Evolutionary conservation across 2,113 vertebrate species (phyloP).

Genomic region (Oryzias celebensis): DNA sequence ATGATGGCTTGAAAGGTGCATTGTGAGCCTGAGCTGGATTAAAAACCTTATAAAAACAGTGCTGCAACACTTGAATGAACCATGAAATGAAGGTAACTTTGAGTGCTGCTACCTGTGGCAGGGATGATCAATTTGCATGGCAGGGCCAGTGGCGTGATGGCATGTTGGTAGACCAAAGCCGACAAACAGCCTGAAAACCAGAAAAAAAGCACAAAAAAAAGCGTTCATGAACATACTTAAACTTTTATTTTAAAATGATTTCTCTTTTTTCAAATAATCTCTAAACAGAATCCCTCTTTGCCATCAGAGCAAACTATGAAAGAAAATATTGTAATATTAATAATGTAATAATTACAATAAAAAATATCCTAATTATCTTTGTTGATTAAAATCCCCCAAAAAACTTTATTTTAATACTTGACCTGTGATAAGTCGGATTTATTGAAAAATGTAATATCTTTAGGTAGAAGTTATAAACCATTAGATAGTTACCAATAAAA

Average conservation of each 20-base stretch:
- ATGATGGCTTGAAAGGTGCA: too few relatives aligned
- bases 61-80: background rate
- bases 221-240: background rate
- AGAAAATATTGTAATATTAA: too few relatives aligned
- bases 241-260: background rate
- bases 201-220: constrained; percentile 3
- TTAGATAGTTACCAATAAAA: too few relatives aligned
- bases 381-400: too few relatives aligned
- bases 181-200: constrained; percentile 87
- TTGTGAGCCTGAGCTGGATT: too few relatives aligned
- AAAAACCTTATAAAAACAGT: background rate
- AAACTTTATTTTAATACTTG: too few relatives aligned
- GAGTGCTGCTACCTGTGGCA: constrained; percentile 80
- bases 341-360: too few relatives aligned
- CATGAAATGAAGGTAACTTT: background rate
- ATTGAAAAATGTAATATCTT: too few relatives aligned
- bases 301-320: too few relatives aligned
- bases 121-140: constrained; percentile 97
- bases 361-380: too few relatives aligned
- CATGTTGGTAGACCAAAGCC: constrained; percentile 97
- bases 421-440: too few relatives aligned
- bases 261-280: background rate
- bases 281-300: background rate
- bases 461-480: too few relatives aligned
- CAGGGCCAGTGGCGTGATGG: constrained; percentile 93